Evolutionary conservation across 2,888 invertebrate species (phyloP), one percentile per base, ranked within the genome.

Genomic region (Venusia cambrica): DNA sequence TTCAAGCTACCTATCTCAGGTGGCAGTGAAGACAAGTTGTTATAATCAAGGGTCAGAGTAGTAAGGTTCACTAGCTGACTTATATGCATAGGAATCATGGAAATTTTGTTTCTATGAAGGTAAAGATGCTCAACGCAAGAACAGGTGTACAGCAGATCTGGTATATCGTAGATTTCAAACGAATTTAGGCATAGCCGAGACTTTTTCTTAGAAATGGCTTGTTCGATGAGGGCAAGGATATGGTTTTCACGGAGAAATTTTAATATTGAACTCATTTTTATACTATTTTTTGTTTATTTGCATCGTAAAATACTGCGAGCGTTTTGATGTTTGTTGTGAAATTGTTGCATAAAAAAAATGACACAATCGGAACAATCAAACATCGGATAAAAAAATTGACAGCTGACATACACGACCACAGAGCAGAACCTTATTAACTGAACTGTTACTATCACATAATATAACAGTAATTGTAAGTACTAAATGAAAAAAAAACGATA

Each of bases 221-320:
- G 89, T 76, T 92, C 92, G 54, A 92, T 90, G 51, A 90, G 85
- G 16, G 91, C 91, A 55, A 91, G 66, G 61, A 91, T 90, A 59
- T 92, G 90, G 65, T 92, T 90, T 73, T 90, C 89, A 72, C 91
- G 91, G 58, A 92, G 89, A 73, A 91, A 92, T 74, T 91, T 89
- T 70, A 90, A 89, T 57, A 92, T 85, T 58, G 87, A 88, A 84
- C 91, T 91, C 91, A 91, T 91, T 79, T 85, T 62, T 34, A 35
- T 11, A 30, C 45, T 57, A 55, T 54, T 59, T 64, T 54, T 57
- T 48, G 60, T 69, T 57, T 63, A 72, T 69, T 71, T 70, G 61
- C 71, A 61, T 53, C 50, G 6, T 48, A 57, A 58, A 65, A 59
- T 73, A 78, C 70, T 84, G 73, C 79, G 80, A 75, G n/a, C n/a